A percentile compares a stretch with the other conserved stretches of the same genome.
Evolutionary conservation across 2,888 invertebrate species (phyloP).

Genomic region (Liodrosophila aerea): DNA sequence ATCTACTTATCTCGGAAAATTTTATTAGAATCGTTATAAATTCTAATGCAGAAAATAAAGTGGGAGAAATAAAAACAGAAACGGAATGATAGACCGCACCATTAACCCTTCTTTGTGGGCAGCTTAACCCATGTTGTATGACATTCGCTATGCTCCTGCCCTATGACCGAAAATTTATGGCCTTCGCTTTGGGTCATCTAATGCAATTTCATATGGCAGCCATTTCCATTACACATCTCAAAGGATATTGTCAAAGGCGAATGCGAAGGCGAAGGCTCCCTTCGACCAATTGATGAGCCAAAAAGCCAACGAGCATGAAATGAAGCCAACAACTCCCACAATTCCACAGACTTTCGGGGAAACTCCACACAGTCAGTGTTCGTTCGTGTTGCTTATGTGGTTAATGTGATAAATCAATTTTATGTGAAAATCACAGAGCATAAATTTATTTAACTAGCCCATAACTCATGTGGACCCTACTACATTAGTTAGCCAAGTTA

Average conservation of each 20-base stretch:
- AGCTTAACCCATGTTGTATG: constrained; percentile 55
- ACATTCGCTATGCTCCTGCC: constrained; percentile 13
- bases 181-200: constrained; percentile 62
- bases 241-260: constrained; percentile 36
- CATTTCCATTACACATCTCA: constrained; percentile 42
- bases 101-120: constrained; percentile 71
- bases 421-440: constrained; percentile 79
- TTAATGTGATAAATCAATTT: constrained; percentile 79
- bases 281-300: constrained; percentile 73
- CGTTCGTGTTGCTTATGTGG: constrained; percentile 55
- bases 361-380: constrained; percentile 6
- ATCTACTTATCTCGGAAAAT: constrained; percentile 28
- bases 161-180: constrained; percentile 60
- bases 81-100: constrained; percentile 45
- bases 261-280: constrained; percentile 18
- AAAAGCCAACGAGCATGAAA: constrained; percentile 77
- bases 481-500: constrained; percentile 33
- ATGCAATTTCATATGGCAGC: constrained; percentile 69
- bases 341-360: constrained; percentile 5
- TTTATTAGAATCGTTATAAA: constrained; percentile 73
- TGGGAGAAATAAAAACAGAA: constrained; percentile 1
- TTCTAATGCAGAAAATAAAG: constrained; percentile 29
- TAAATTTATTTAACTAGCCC: constrained; percentile 78
- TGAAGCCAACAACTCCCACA: constrained; percentile 53
- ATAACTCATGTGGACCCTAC: constrained; percentile 65